Conservation (phyloP, 2,113 vertebrate species). For the Redunca redunca region DNA sequence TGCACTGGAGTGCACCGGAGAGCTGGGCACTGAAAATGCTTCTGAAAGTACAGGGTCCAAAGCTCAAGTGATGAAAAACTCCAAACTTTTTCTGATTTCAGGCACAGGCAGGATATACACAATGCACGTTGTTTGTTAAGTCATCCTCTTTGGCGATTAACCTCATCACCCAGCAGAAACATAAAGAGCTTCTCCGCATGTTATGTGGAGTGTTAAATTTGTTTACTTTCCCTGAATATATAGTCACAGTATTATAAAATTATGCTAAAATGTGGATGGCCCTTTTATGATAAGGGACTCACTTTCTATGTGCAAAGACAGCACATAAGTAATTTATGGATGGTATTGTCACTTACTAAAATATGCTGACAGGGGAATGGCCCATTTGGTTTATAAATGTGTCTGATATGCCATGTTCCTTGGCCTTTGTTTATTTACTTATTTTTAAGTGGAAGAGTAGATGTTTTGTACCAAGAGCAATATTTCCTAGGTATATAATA, state of each 20-base stretch:
- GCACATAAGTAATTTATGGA: slow-evolving; percentile 27
- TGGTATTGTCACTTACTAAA: slow-evolving; percentile 29
- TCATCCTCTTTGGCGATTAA: not conserved
- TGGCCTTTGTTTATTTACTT: not conserved
- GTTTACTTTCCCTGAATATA: slow-evolving; percentile 55
- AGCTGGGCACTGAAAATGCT: not conserved
- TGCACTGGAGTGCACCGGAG: not conserved
- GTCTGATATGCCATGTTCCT: not conserved
- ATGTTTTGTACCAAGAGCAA: not conserved
- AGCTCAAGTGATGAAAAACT: not conserved
- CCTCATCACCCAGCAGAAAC: slow-evolving; percentile 29
- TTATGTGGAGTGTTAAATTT: slow-evolving; percentile 19
- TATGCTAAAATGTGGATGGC: slow-evolving; percentile 44
- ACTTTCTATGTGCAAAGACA: not conserved
- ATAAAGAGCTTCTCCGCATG: not conserved
- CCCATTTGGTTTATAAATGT: slow-evolving; percentile 12
- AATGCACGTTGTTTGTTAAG: not conserved
- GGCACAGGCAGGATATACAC: not conserved
- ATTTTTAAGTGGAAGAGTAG: slow-evolving; percentile 34
- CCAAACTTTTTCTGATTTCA: not conserved
- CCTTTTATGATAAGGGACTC: slow-evolving; percentile 54
- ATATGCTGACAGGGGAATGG: slow-evolving; percentile 36
- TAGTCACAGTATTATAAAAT: slow-evolving; percentile 53
- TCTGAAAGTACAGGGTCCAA: not conserved
- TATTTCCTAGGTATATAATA: slow-evolving; percentile 28